Base-by-base conservation (phyloP, 1,140 invertebrate species). In the Meteorus sp. region DNA sequence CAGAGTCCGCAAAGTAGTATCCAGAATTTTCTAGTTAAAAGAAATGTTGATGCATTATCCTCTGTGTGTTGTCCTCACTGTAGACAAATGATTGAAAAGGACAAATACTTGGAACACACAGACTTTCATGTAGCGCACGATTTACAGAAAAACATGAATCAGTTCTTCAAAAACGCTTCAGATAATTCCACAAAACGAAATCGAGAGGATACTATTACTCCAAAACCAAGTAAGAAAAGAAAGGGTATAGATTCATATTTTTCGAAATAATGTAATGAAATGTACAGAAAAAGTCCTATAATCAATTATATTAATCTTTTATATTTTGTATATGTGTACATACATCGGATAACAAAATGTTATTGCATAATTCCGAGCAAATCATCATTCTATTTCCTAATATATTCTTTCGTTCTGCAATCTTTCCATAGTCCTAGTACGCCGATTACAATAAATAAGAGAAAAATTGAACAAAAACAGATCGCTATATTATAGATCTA, bases 101-200 rank as follows among this genome's bases (percentile, higher is more conserved):
- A 78, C 4, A 85, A 85, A 59, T 82, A 85, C 66, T 58, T 71
- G 6, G 85, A 86, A 64, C 89, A 91, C 72, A 71, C 81, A 55
- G 88, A 91, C 75, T 90, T 85, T 73, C 89, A 91, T 69, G 74
- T 86, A 58, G 89, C 89, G 3, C 85, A 85, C 66, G 84, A 82
- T 65, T 67, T 91, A 27, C 88, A 85, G 66, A 75, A 77, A 61
- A 77, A 71, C 54, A 64, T 80, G 78, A 80, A 68, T 73, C 52
- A 80, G 76, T 67, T 51, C 11, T 13, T 22, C n/a, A 47, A 15
- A 5, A 37, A 15, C 45, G 47, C 23, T 22, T 11, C 5, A 11
- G 27, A 20, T 29, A 43, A 37, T 39, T 27, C 44, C 13, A 13
- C n/a, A 4, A 63, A 60, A 33, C 37, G 61, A 41, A 44, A 44